phyloP scores from a whole-genome alignment of 2,888 invertebrate species.

The Chironomus riparius region DNA sequence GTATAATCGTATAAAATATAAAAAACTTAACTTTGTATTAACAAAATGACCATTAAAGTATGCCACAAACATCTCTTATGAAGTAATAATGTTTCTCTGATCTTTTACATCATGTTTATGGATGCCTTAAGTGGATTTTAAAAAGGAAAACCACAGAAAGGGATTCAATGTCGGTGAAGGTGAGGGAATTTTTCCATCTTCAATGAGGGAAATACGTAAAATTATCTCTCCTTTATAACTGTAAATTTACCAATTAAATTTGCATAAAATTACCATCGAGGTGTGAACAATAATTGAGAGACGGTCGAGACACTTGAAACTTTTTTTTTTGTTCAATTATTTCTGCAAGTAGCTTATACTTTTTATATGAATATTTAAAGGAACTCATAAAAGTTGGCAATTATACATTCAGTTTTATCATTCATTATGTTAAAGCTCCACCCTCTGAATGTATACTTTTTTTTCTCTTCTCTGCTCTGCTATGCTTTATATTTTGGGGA shows the following conservation, averaged over 20 bases:
- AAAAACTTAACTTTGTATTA: neutral
- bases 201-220: neutral
- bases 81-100: slow-evolving; percentile 14
- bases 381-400: slow-evolving; percentile 8
- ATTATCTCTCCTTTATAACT: neutral
- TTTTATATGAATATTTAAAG: slow-evolving; percentile 12
- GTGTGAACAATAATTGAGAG: slow-evolving; percentile 14
- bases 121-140: neutral
- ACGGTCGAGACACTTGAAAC: neutral
- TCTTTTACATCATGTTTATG: neutral
- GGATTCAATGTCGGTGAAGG: neutral
- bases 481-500: neutral
- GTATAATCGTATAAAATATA: neutral
- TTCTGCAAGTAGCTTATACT: neutral
- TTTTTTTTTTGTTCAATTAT: neutral
- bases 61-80: slow-evolving; percentile 1
- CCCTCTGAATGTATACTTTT: neutral
- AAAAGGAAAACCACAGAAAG: neutral
- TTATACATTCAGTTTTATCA: slow-evolving; percentile 1
- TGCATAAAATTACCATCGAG: slow-evolving; percentile 25
- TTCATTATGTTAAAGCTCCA: slow-evolving; percentile 16
- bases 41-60: neutral
- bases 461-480: neutral
- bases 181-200: neutral
- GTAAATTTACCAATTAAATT: slow-evolving; percentile 16